phyloP scores from a whole-genome alignment of 2,113 vertebrate genomes.

The Cacatua alba region DNA sequence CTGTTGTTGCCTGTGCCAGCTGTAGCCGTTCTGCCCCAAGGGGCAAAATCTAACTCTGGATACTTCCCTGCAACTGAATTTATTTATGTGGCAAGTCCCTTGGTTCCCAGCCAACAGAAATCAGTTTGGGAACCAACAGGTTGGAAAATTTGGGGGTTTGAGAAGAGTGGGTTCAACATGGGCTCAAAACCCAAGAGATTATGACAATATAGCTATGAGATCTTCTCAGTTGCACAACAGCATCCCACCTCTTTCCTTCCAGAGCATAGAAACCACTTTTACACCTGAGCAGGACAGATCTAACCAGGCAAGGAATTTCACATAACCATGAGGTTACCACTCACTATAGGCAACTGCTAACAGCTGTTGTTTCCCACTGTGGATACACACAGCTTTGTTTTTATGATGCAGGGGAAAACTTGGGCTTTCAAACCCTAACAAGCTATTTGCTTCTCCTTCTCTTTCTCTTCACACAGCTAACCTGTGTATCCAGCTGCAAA shows the following conservation, averaged over 20 bases:
- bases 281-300: neutral
- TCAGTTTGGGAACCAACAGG: neutral
- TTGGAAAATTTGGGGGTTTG: neutral
- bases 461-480: neutral
- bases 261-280: neutral
- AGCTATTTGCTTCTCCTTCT: constrained; percentile 5
- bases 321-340: neutral
- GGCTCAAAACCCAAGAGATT: neutral
- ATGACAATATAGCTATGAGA: neutral
- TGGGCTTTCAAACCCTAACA: constrained; percentile 5
- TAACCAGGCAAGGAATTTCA: neutral
- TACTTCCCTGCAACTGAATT: neutral
- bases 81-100: neutral
- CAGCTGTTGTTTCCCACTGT: constrained; percentile 3
- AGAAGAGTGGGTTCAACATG: neutral
- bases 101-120: neutral
- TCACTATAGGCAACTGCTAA: neutral
- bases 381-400: neutral
- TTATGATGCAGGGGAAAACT: neutral
- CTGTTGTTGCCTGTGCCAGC: neutral
- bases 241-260: neutral
- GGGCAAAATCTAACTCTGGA: neutral
- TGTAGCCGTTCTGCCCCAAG: neutral
- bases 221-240: neutral
- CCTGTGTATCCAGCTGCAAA: neutral